These are phyloP conservation scores for Vanessa tameamea DNA, from an alignment of 1,140 invertebrate species.

Conservation along the genomic window DNA sequence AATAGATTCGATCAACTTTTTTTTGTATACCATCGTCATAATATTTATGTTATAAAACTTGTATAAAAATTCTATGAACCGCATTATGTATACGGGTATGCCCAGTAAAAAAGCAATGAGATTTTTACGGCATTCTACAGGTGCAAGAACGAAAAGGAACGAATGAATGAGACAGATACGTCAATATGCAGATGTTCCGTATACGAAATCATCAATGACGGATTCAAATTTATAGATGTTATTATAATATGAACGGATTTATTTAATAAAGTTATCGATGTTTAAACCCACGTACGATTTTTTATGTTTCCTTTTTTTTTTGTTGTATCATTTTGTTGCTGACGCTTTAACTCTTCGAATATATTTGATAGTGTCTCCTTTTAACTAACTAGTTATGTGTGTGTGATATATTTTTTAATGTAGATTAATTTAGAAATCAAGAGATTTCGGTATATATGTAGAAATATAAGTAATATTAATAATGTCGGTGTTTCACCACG, in stretches of 20 bases:
- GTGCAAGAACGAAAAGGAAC: slow-evolving; percentile 36
- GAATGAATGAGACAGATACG: slow-evolving; percentile 38
- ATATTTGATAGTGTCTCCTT: no score
- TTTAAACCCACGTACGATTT: background rate
- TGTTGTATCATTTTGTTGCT: background rate
- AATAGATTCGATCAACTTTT: slow-evolving; percentile 3
- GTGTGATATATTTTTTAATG: no score
- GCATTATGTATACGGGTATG: background rate
- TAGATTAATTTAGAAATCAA: no score
- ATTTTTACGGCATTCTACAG: slow-evolving; percentile 39
- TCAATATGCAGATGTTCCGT: slow-evolving; percentile 37
- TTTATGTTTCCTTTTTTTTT: background rate
- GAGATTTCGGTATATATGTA: no score
- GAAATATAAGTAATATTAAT: no score
- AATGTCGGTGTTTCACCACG: no score
- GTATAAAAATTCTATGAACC: slow-evolving; percentile 30
- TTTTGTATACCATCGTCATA: slow-evolving; percentile 22
- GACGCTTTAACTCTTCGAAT: background rate
- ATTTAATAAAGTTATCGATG: slow-evolving; percentile 12
- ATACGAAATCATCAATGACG: slow-evolving; percentile 37
- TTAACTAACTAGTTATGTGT: no score
- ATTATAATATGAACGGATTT: slow-evolving; percentile 33
- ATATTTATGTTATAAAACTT: slow-evolving; percentile 30
- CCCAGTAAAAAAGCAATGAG: slow-evolving; percentile 35
- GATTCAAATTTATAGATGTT: slow-evolving; percentile 41